Evolutionary conservation across 2,113 vertebrate species (phyloP), one percentile per base, ranked within the genome.

Genomic region (Holacanthus passer): DNA sequence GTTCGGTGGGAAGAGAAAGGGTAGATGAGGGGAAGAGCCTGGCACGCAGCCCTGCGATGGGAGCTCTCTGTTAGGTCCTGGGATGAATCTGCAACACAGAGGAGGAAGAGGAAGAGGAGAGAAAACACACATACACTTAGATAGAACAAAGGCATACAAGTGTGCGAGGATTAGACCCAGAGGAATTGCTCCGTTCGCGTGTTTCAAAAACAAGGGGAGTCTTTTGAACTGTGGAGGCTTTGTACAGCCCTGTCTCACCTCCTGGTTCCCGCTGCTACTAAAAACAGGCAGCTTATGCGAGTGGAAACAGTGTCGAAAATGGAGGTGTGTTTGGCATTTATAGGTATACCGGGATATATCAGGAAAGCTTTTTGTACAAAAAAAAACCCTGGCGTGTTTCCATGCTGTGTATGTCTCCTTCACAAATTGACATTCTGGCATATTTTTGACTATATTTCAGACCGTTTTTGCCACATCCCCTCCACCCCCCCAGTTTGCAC

Each of bases 61-160:
- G 45, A 89, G 83, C 11, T 11, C 92, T 94, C 94, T 92, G 94
- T 98, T 99, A 99, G 96, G 97, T 97, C 96, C 97, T 97, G 22
- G 98, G 98, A 93, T 99, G 96, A 96, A 99, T 99, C 98, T 99
- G 96, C 88, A 96, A 96, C 48, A 93, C 91, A 94, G 86, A 92
- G 92, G 85, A 81, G 65, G 0, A 80, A 72, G 0, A 48, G 78
- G 65, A n/a, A 84, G 67, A 84, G 82, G 71, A 84, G 85, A 92
- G 73, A 92, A 93, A 90, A 94, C 83, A 93, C 87, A 94, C 43
- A 79, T 71, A 82, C 76, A 84, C 90, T 94, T 94, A 95, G 93
- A 92, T 72, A 35, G 83, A 91, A 93, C 87, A 94, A 92, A 94
- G 71, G 50, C 58, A 71, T 68, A 86, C 79, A 89, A 80, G 85